phyloP scores from a whole-genome alignment of 2,113 vertebrate genomes.

The Sylvietta virens region DNA sequence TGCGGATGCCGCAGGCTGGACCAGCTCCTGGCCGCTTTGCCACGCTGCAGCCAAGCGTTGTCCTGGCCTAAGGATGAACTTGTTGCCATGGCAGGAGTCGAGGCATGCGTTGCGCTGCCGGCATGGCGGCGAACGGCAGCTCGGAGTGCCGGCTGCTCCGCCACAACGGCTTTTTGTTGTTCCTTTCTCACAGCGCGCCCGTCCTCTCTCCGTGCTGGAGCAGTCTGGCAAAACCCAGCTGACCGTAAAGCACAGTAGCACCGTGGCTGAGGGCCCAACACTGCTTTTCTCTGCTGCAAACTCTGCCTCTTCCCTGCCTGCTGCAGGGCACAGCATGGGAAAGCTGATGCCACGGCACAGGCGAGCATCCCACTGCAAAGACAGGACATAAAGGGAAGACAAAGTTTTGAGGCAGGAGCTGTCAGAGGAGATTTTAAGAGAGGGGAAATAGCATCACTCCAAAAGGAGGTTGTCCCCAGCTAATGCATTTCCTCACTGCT shows the following conservation, averaged over 20 bases:
- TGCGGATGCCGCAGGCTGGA: background rate
- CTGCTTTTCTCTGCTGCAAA: background rate
- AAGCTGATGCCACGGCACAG: background rate
- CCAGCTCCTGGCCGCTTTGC: background rate
- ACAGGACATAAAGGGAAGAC: background rate
- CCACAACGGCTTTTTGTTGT: background rate
- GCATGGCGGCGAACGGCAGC: background rate
- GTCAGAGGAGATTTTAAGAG: background rate
- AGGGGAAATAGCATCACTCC: background rate
- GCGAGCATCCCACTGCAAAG: rapidly evolving
- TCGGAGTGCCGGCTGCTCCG: background rate
- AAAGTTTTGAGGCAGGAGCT: background rate
- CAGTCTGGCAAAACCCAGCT: conserved; percentile 1
- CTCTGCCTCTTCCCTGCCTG: background rate
- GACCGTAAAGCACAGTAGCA: background rate
- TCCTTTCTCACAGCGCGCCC: background rate
- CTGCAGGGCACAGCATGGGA: background rate
- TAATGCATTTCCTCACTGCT: background rate
- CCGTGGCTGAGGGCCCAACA: background rate
- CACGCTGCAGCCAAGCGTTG: background rate
- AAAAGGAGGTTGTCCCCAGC: background rate
- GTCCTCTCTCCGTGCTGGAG: background rate
- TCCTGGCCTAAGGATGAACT: conserved; percentile 49
- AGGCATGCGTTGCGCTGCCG: background rate
- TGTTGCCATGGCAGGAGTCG: conserved; percentile 57